Evolutionary conservation across 2,113 vertebrate species (phyloP), one percentile per base, ranked within the genome.

Genomic region (Hiodon tergisus): DNA sequence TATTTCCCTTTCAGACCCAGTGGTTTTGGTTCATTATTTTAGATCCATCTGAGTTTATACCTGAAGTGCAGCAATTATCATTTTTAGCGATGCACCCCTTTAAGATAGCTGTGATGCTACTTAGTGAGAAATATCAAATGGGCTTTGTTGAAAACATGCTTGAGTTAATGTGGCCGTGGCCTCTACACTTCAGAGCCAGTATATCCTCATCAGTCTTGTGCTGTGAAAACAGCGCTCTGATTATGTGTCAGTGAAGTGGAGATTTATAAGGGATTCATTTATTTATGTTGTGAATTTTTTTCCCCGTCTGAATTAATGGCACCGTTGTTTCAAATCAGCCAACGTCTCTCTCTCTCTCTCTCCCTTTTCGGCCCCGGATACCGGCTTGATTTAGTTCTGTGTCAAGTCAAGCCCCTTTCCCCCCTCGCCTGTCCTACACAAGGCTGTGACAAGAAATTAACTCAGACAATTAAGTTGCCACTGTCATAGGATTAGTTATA

Each of bases 181-280:
- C 65, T 17, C 11, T 14, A 1, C 58, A 54, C 71, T 59, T 11
- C 51, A 66, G 77, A 76, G 46, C 54, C 68, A 6, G 69, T 78
- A 75, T 78, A 48, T 68, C 65, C 78, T 68, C 81, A 78, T 85
- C 78, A 78, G 77, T 86, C 76, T 73, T 73, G 61, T 72, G 53
- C 60, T 58, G 75, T 77, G 79, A 9, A 13, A 77, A 73, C 71
- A 85, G 83, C 85, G 84, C 85, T 86, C 82, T 85, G 87, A 88
- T 87, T 89, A 88, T 81, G 73, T 86, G 85, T 88, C 85, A 85
- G 82, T 80, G 74, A 59, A 82, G 76, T 69, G 74, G 81, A 81
- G 83, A 86, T 88, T 86, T 85, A 87, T 89, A 84, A 80, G 81
- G 83, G 81, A 85, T 88, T 86, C 83, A 86, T 86, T 82, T 84